A percentile compares a stretch with the other conserved stretches of the same genome.
These are phyloP conservation scores for Drosophila longiperda DNA, from an alignment of 2,888 invertebrate species.

Conservation along the genomic window DNA sequence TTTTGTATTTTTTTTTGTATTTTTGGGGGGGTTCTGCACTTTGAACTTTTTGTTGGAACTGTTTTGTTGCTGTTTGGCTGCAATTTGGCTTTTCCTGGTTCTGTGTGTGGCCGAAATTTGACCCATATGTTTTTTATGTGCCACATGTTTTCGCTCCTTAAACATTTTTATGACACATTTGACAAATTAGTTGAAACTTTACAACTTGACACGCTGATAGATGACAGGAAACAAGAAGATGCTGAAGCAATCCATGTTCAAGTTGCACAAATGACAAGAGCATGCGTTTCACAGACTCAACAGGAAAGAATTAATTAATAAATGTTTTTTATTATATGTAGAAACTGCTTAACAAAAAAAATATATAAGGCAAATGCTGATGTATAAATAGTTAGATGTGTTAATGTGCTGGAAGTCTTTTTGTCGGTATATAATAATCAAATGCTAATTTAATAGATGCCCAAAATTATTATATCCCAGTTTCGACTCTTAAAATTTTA, in stretches of 20 bases:
- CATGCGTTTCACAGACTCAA: constrained; percentile 8
- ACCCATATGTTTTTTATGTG: constrained; percentile 51
- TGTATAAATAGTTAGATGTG: neutral
- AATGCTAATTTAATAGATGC: too few relatives aligned
- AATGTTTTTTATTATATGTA: neutral
- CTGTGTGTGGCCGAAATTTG: constrained; percentile 49
- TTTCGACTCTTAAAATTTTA: too few relatives aligned
- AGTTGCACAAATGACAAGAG: constrained; percentile 16
- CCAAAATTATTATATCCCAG: too few relatives aligned
- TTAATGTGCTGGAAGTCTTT: too few relatives aligned
- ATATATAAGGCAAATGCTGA: neutral
- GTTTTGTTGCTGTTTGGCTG: constrained; percentile 31
- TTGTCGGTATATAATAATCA: too few relatives aligned
- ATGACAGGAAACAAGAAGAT: constrained; percentile 2
- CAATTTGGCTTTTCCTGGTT: constrained; percentile 8
- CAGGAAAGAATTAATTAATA: constrained; percentile 1
- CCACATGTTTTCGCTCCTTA: constrained; percentile 14
- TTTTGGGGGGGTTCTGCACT: constrained; percentile 43
- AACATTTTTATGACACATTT: constrained; percentile 67
- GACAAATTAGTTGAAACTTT: constrained; percentile 76
- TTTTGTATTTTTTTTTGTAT: too few relatives aligned
- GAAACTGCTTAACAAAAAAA: neutral
- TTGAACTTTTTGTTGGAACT: constrained; percentile 26
- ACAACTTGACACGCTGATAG: constrained; percentile 55
- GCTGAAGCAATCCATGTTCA: constrained; percentile 28